A percentile compares a stretch with the other conserved stretches of the same genome.
Conservation (phyloP, 37 sponge, comb jelly and placozoan species). For the Cladorhizidae sp. region DNA sequence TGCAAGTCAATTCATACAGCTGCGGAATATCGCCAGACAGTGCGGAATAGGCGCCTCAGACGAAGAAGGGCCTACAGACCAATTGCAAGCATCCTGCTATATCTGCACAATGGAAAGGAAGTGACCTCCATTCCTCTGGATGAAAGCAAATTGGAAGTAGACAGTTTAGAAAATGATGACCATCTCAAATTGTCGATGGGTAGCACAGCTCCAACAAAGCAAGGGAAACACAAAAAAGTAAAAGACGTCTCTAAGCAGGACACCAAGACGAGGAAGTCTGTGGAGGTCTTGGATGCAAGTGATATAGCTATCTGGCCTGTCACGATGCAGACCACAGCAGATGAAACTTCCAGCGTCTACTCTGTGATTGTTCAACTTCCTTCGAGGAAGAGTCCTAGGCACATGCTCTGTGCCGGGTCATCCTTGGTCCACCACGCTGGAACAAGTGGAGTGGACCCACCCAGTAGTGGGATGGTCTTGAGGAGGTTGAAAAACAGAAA, state of each 20-base stretch:
- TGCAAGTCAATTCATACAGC: not conserved
- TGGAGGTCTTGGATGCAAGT: not conserved
- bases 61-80: not conserved
- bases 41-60: not conserved
- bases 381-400: not conserved
- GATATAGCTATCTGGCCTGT: slow-evolving; percentile 1
- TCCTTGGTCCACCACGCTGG: not conserved
- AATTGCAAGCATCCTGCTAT: not conserved
- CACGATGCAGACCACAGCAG: not conserved
- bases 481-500: too few relatives aligned
- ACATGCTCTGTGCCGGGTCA: slow-evolving; percentile 8
- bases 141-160: too few relatives aligned
- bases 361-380: slow-evolving; percentile 7
- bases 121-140: not conserved
- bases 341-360: not conserved
- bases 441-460: too few relatives aligned
- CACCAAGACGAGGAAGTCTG: not conserved
- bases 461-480: too few relatives aligned
- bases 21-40: too few relatives aligned
- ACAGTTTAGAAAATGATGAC: too few relatives aligned
- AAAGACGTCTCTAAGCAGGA: not conserved
- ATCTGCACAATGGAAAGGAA: not conserved
- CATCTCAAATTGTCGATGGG: not conserved
- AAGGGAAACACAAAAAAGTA: not conserved
- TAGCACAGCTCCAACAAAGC: not conserved